phyloP scores from a whole-genome alignment of 2,797 vertebrate genomes.

The Psittacula derbiana region DNA sequence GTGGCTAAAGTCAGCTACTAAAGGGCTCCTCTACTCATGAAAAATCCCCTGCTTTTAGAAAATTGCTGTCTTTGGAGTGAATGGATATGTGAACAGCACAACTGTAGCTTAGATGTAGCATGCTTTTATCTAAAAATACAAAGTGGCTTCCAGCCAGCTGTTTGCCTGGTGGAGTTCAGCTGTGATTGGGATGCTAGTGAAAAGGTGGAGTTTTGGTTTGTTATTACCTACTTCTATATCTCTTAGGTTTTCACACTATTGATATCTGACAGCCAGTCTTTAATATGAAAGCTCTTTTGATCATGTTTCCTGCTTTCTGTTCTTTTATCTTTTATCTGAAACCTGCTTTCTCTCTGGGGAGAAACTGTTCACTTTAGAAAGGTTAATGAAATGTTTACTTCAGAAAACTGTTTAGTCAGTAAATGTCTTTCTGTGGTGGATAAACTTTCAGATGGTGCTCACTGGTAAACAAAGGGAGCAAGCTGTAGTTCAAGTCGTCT shows the following conservation, averaged over 20 bases:
- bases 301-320: not conserved
- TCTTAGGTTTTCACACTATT: not conserved
- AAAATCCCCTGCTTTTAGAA: not conserved
- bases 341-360: not conserved
- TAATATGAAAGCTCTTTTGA: not conserved
- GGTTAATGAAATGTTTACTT: constrained; percentile 42
- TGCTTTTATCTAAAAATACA: constrained; percentile 11
- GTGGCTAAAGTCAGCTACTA: not conserved
- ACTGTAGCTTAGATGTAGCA: not conserved
- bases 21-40: not conserved
- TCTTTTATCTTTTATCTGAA: constrained; percentile 11
- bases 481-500: not conserved
- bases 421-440: not conserved
- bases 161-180: not conserved
- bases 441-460: not conserved
- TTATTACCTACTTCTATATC: not conserved
- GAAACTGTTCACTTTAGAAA: not conserved
- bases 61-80: not conserved
- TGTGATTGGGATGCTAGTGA: not conserved
- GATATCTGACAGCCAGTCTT: not conserved
- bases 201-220: not conserved
- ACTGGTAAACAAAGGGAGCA: not conserved
- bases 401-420: not conserved
- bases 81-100: not conserved
- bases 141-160: not conserved